Evolutionary conservation across 2,113 vertebrate species (phyloP).

Genomic region (Aptenodytes forsteri): DNA sequence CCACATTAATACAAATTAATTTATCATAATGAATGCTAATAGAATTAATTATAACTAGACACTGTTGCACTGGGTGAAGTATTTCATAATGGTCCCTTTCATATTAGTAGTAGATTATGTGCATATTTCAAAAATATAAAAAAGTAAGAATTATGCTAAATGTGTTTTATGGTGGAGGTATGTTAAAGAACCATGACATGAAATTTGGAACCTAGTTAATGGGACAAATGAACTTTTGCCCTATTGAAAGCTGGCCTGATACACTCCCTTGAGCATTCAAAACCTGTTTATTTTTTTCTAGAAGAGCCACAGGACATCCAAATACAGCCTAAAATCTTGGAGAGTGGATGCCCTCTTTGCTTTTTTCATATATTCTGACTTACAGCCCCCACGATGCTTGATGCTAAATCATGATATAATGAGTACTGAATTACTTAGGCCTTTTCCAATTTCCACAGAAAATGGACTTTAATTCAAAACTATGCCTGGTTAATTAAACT

Average conservation of each 20-base stretch:
- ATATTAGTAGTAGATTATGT: constrained; percentile 21
- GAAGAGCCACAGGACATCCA: background rate
- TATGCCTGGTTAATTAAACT: constrained; percentile 78
- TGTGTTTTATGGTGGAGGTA: background rate
- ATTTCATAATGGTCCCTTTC: constrained; percentile 1
- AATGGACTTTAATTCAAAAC: constrained; percentile 81
- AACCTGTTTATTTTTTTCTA: background rate
- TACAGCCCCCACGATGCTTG: background rate
- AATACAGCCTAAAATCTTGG: background rate
- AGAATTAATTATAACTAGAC: constrained; percentile 46
- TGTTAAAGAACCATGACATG: background rate
- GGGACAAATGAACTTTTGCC: background rate
- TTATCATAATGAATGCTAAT: constrained; percentile 48
- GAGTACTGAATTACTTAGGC: constrained; percentile 57
- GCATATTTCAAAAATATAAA: constrained; percentile 53
- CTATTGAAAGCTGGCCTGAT: background rate
- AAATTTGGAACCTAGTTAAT: constrained; percentile 7
- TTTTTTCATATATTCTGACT: background rate
- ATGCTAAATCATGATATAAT: constrained; percentile 60
- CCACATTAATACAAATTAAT: constrained; percentile 51
- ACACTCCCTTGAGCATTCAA: background rate
- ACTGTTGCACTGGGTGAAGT: constrained; percentile 27
- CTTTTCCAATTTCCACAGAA: constrained; percentile 78
- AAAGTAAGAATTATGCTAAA: background rate
- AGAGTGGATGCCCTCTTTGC: background rate